These are phyloP conservation scores for Cantharis rufa DNA, from an alignment of 2,888 invertebrate species.

Conservation along the genomic window DNA sequence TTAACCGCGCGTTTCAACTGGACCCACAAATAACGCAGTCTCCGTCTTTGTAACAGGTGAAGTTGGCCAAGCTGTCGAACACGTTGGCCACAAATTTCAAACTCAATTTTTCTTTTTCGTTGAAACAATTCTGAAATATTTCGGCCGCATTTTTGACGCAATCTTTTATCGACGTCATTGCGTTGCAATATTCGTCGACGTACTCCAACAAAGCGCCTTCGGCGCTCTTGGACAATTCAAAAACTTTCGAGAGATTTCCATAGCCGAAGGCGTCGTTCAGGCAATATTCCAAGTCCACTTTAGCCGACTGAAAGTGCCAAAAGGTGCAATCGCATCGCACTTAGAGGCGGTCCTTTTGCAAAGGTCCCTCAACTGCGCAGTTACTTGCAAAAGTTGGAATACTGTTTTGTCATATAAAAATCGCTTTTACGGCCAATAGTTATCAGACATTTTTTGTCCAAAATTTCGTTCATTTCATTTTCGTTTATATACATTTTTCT, in stretches of 20 bases:
- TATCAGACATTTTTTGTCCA: neutral
- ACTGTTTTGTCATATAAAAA: neutral
- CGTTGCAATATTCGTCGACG: conserved; percentile 4
- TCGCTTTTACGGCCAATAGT: neutral
- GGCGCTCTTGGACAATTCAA: neutral
- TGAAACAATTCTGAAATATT: conserved; percentile 1
- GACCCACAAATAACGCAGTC: conserved; percentile 8
- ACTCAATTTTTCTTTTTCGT: neutral
- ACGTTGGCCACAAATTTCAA: conserved; percentile 1
- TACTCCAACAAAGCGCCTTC: conserved; percentile 1
- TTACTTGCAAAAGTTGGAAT: too few species aligned
- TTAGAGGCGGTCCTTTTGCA: too few species aligned
- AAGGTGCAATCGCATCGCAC: too few species aligned
- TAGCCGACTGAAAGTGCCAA: neutral
- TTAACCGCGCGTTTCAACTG: neutral
- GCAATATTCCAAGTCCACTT: conserved; percentile 2
- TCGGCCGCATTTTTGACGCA: conserved; percentile 1
- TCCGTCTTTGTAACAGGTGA: conserved; percentile 14
- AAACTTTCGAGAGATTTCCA: neutral
- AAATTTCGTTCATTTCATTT: too few species aligned
- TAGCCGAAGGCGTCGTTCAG: neutral
- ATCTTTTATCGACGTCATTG: neutral
- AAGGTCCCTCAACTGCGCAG: too few species aligned
- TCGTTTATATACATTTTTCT: too few species aligned
- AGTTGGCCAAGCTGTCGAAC: neutral